Conservation (phyloP, 1,140 invertebrate species). For the Muscidifurax raptorellus region DNA sequence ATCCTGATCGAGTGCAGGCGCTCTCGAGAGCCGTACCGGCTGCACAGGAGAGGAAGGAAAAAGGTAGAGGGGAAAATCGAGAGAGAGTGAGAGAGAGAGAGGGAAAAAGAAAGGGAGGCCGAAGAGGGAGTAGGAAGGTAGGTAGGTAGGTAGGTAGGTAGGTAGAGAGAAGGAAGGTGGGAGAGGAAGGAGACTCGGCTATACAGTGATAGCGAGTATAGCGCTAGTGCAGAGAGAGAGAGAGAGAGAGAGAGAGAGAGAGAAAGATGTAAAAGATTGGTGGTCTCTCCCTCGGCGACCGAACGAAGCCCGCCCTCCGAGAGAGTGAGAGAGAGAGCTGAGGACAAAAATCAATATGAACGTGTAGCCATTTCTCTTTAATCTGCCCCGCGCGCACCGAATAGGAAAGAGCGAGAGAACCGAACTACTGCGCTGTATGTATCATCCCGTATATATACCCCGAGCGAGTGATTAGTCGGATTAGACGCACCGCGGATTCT, state of each 20-base stretch:
- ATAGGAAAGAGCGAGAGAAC: constrained; percentile 1
- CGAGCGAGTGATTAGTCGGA: constrained; percentile 68
- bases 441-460: too few relatives aligned
- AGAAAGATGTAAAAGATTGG: constrained; percentile 69
- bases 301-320: constrained; percentile 44
- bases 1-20: constrained; percentile 36
- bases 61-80: constrained; percentile 54
- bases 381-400: constrained; percentile 67
- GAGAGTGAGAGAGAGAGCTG: constrained; percentile 62
- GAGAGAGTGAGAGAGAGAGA: constrained; percentile 54
- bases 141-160: constrained; percentile 43
- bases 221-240: constrained; percentile 41
- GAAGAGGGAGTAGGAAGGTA: constrained; percentile 38
- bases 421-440: too few relatives aligned
- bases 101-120: constrained; percentile 45
- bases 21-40: not conserved
- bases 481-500: constrained; percentile 59
- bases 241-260: constrained; percentile 54
- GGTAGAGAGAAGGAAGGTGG: constrained; percentile 39
- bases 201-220: constrained; percentile 37
- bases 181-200: constrained; percentile 11
- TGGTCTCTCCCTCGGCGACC: constrained; percentile 68
- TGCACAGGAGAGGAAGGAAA: constrained; percentile 14
- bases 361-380: constrained; percentile 77
- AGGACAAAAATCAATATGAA: constrained; percentile 77